These are phyloP conservation scores for Tryphoninae sp. DNA, from an alignment of 2,888 invertebrate species.

Conservation along the genomic window DNA sequence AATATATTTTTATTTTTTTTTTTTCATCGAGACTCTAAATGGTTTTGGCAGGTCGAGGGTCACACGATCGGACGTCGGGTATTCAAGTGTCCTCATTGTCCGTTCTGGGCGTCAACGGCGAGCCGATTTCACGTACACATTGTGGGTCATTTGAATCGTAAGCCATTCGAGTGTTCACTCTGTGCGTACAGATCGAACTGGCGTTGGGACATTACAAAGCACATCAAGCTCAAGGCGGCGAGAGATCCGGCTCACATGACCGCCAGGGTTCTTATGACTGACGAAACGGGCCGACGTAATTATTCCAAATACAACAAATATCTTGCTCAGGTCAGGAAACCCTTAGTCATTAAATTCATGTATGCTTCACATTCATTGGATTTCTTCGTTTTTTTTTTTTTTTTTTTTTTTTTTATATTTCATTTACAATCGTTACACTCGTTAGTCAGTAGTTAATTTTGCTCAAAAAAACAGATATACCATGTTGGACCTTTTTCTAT, in stretches of 20 bases:
- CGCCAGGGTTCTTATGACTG: constrained; percentile 93
- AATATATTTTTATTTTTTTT: constrained; percentile 14
- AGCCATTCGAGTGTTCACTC: constrained; percentile 96
- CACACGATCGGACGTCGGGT: constrained; percentile 84
- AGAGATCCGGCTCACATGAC: constrained; percentile 91
- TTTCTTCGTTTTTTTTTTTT: constrained; percentile 24
- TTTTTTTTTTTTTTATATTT: constrained; percentile 3
- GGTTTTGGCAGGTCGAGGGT: constrained; percentile 76
- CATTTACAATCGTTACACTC: constrained; percentile 13
- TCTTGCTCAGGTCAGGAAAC: constrained; percentile 86
- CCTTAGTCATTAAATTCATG: constrained; percentile 59
- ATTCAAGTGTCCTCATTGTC: constrained; percentile 95
- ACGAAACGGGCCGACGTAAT: constrained; percentile 94
- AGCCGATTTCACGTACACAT: constrained; percentile 97
- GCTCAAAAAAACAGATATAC: background rate
- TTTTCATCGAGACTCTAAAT: constrained; percentile 50
- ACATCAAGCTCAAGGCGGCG: constrained; percentile 94
- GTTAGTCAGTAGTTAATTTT: constrained; percentile 7
- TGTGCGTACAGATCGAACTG: constrained; percentile 97
- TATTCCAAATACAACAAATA: constrained; percentile 97
- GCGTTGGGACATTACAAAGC: constrained; percentile 98
- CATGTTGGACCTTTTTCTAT: constrained; percentile 10
- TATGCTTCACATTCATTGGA: constrained; percentile 21
- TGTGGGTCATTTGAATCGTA: constrained; percentile 95
- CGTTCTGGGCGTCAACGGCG: constrained; percentile 96